phyloP scores from a whole-genome alignment of 2,113 vertebrate genomes.

The Ia io region DNA sequence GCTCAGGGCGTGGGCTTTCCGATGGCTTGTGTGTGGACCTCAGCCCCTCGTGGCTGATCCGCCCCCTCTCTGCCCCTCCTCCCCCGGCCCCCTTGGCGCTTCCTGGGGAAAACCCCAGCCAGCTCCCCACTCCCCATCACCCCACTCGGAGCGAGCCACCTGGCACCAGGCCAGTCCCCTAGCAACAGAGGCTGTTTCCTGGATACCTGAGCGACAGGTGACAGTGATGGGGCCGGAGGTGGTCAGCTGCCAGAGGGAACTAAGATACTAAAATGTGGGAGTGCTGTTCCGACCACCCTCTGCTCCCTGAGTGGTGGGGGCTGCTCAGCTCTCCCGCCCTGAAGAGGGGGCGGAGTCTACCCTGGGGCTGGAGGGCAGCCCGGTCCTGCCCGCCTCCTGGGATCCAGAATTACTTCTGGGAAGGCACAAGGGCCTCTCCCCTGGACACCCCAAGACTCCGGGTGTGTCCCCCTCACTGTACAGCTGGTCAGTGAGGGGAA shows the following conservation, averaged over 20 bases:
- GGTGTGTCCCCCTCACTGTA: not conserved
- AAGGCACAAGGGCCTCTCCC: no score
- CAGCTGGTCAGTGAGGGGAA: not conserved
- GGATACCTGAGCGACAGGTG: constrained; percentile 39
- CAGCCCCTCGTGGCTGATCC: not conserved
- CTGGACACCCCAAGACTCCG: not conserved
- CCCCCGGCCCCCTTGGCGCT: not conserved
- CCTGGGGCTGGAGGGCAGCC: not conserved
- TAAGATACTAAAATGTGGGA: not conserved
- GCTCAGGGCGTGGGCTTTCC: constrained; percentile 23
- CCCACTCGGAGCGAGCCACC: not conserved
- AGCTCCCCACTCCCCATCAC: not conserved
- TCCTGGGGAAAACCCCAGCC: constrained; percentile 36
- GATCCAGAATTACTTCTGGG: not conserved
- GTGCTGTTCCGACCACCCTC: not conserved
- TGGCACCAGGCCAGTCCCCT: constrained; percentile 42
- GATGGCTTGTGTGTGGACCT: not conserved
- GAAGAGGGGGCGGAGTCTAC: not conserved
- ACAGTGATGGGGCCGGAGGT: not conserved
- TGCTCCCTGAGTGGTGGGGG: not conserved
- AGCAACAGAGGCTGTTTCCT: constrained; percentile 64
- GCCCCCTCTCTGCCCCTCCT: not conserved
- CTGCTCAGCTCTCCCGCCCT: accelerated
- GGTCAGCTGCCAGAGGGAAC: not conserved
- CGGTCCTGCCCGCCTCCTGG: not conserved